A percentile compares a stretch with the other conserved stretches of the same genome.
phyloP scores from a whole-genome alignment of 2,888 invertebrate genomes.

The Cheilosia grossa region DNA sequence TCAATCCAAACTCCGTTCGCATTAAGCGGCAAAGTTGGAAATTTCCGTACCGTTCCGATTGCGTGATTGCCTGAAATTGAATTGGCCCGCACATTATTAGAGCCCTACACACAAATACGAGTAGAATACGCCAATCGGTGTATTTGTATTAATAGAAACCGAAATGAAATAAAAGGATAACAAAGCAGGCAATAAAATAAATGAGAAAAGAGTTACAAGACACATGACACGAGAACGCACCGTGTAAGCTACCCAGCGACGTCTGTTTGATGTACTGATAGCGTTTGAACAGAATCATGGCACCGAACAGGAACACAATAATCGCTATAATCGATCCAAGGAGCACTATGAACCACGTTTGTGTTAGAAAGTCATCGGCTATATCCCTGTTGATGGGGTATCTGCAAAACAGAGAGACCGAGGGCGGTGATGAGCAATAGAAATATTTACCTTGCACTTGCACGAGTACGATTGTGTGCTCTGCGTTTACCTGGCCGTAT shows the following conservation, averaged over 20 bases:
- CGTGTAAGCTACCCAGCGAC: conserved; percentile 86
- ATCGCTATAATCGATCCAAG: conserved; percentile 93
- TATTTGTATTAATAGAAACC: conserved; percentile 43
- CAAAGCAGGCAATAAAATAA: conserved; percentile 76
- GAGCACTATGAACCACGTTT: conserved; percentile 95
- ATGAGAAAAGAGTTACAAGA: conserved; percentile 53
- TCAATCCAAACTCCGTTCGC: conserved; percentile 83
- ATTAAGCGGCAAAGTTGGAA: conserved; percentile 83
- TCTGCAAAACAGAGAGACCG: conserved; percentile 79
- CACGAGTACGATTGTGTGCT: not conserved
- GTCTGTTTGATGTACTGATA: conserved; percentile 89
- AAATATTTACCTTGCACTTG: not conserved
- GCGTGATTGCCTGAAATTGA: conserved; percentile 83
- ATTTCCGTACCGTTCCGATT: conserved; percentile 83
- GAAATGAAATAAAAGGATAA: conserved; percentile 66
- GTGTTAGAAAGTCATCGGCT: conserved; percentile 90
- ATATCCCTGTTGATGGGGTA: conserved; percentile 84
- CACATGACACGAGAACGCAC: conserved; percentile 78
- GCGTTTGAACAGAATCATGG: conserved; percentile 90
- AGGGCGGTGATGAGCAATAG: not conserved
- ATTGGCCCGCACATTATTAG: conserved; percentile 20
- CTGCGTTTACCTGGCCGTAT: conserved; percentile 77
- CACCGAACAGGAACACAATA: conserved; percentile 91
- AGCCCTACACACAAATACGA: conserved; percentile 13
- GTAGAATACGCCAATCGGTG: conserved; percentile 27